Conservation (phyloP, 2,113 vertebrate species). For the Podarcis muralis region DNA sequence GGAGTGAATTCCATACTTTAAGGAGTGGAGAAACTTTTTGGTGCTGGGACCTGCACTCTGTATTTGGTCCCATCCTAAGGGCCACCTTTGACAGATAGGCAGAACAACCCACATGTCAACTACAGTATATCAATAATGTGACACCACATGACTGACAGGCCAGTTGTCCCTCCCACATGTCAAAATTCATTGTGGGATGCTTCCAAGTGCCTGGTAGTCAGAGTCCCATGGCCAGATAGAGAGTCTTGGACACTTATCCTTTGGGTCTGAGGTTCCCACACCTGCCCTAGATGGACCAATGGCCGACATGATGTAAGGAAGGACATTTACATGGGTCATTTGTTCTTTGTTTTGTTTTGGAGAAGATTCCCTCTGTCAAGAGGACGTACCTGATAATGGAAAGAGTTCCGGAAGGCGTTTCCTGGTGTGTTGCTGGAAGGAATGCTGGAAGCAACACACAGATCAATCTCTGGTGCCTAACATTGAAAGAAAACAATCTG, state of each 20-base stretch:
- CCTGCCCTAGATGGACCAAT: neutral
- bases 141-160: no score
- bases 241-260: neutral
- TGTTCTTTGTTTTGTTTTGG: neutral
- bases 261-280: neutral
- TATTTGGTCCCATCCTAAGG: no score
- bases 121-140: no score
- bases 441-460: constrained; percentile 82
- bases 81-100: no score
- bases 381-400: constrained; percentile 87
- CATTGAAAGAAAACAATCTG: neutral
- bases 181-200: no score
- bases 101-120: no score
- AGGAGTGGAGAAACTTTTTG: no score
- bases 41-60: no score
- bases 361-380: neutral
- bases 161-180: no score
- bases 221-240: no score
- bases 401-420: constrained; percentile 84
- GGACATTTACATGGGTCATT: neutral
- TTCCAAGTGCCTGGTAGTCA: no score
- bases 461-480: constrained; percentile 80
- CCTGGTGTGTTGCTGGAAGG: constrained; percentile 73
- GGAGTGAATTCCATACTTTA: no score
- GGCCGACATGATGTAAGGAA: neutral